Evolutionary conservation across 2,113 vertebrate genomes (phyloP).

Genomic region (Pseudorhombus dupliciocellatus): DNA sequence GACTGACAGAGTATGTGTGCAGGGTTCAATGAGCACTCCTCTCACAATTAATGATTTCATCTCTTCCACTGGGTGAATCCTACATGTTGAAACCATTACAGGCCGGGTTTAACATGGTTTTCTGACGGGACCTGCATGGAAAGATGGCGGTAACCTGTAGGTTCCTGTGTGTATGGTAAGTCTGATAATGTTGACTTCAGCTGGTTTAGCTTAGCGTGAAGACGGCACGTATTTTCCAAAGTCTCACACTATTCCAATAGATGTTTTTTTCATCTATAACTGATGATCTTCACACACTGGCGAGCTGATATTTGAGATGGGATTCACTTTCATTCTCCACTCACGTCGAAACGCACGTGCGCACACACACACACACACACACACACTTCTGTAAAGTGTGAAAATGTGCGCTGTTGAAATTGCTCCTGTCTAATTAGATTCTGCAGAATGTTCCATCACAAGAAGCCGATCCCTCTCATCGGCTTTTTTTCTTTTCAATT

Average conservation of each 20-base stretch:
- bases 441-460: slow-evolving; percentile 20
- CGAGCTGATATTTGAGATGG: slow-evolving; percentile 1
- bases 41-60: slow-evolving; percentile 23
- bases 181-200: no score
- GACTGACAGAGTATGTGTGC: slow-evolving; percentile 3
- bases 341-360: neutral
- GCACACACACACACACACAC: slow-evolving; percentile 5
- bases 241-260: neutral
- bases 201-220: no score
- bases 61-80: slow-evolving; percentile 3
- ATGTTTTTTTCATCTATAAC: neutral
- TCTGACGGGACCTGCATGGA: no score
- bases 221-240: neutral
- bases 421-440: slow-evolving; percentile 41
- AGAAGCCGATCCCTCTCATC: slow-evolving; percentile 3
- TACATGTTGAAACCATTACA: neutral
- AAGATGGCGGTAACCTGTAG: no score
- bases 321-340: neutral
- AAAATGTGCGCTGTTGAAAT: slow-evolving; percentile 25
- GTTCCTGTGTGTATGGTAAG: no score
- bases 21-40: slow-evolving; percentile 12
- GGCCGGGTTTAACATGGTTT: neutral
- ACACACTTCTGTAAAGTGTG: neutral
- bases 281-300: neutral
- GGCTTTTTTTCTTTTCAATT: neutral